Base-by-base conservation (phyloP, 2,888 invertebrate species). In the Sesamia inferens region DNA sequence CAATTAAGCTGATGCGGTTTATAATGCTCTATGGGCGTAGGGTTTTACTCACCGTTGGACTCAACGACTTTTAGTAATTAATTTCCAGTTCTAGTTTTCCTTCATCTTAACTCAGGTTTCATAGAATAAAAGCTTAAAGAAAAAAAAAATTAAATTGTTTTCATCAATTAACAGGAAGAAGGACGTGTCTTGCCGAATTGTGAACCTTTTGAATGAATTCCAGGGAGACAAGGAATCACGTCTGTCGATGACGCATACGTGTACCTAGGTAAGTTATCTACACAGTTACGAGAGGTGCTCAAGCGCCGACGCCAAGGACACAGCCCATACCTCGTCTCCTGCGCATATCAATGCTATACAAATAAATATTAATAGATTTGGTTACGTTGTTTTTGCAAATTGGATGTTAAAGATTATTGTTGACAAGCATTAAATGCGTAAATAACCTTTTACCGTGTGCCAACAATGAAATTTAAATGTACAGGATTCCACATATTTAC, bases 291-390 rank as follows among this genome's bases (percentile, higher is more conserved):
- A 62, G 57, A 83, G 81, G 65, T 83, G 85, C 85, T 84, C 82
- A 81, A 82, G 81, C 83, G 81, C 83, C 72, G 61, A 68, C 66
- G 66, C 83, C 90, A 91, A 91, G 91, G 91, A 76, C 90, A 80
- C 78, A 63, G 74, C 79, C 82, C 88, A 87, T 89, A 88, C 88
- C 65, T 71, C 76, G 70, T 77, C 88, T 86, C 86, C 85, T 83
- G 90, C 88, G 89, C 87, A 85, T 86, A 90, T 89, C 86, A 89
- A 85, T 82, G 77, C 85, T 76, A 90, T 87, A 85, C 87, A 87
- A 77, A 76, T 75, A 68, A 71, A 76, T 66, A 81, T 76, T 65
- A 78, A 61, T 61, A 65, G 13, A 65, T 68, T 61, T 65, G 11
- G 62, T 68, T 68, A 57, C 42, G 42, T 51, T 65, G 61, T 68